Conservation (phyloP, 1,140 invertebrate species). For the Condylostylus longicornis region DNA sequence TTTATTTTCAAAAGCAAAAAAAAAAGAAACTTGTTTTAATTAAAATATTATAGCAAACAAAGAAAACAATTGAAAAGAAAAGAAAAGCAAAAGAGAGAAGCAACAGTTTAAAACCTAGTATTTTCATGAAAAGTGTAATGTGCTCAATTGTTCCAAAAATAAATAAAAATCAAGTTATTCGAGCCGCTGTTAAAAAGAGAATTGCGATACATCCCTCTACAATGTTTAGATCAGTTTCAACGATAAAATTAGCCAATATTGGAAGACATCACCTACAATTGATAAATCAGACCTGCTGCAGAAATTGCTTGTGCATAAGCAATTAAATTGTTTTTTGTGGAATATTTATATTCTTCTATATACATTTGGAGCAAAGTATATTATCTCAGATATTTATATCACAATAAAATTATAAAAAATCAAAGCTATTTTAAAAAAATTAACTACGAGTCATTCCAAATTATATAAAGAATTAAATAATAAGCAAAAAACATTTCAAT, state of each 20-base stretch:
- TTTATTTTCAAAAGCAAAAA: background rate
- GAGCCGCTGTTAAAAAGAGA: slow-evolving; percentile 44
- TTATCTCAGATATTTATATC: too few species aligned
- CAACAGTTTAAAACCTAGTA: background rate
- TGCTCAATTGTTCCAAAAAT: background rate
- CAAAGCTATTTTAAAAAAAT: too few species aligned
- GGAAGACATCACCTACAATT: slow-evolving; percentile 5
- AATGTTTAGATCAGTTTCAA: slow-evolving; percentile 56
- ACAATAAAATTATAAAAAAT: too few species aligned
- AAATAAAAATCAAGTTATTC: slow-evolving; percentile 1
- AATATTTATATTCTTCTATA: background rate
- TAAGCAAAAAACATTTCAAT: too few species aligned
- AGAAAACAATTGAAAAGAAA: too few species aligned
- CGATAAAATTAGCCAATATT: slow-evolving; percentile 25
- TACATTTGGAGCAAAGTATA: too few species aligned
- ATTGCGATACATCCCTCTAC: slow-evolving; percentile 67
- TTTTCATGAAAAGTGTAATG: slow-evolving; percentile 1
- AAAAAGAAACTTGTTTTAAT: background rate
- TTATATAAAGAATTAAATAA: too few species aligned
- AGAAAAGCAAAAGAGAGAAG: too few species aligned
- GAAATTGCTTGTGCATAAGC: background rate
- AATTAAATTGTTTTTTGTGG: background rate
- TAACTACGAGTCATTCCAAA: too few species aligned
- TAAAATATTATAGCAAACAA: too few species aligned
- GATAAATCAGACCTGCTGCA: slow-evolving; percentile 3